Conservation (phyloP, 1,140 invertebrate species). For the Dendroctonus valens region DNA sequence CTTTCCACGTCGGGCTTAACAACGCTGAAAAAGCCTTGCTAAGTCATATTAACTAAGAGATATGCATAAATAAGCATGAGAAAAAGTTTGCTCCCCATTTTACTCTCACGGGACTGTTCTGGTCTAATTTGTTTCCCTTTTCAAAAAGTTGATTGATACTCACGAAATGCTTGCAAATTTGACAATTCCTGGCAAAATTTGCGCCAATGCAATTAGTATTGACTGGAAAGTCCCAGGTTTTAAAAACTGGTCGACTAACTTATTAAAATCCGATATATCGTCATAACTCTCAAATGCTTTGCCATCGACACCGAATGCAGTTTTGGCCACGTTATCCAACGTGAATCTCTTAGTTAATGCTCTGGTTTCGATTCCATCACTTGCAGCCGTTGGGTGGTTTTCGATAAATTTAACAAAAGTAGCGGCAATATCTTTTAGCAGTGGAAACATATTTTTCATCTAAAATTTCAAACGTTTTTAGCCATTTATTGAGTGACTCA, state of each 20-base stretch:
- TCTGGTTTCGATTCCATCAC: conserved; percentile 29
- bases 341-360: conserved; percentile 35
- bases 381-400: conserved; percentile 24
- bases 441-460: conserved; percentile 29
- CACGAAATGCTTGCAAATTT: neutral
- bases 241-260: conserved; percentile 16
- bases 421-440: conserved; percentile 25
- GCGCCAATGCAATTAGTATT: neutral
- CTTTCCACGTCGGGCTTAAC: neutral
- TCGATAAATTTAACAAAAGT: conserved; percentile 38
- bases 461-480: conserved; percentile 4
- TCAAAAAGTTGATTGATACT: neutral
- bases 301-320: conserved; percentile 38
- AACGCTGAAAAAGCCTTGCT: no score
- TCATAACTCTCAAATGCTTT: conserved; percentile 24
- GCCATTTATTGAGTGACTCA: neutral
- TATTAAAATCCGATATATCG: conserved; percentile 20
- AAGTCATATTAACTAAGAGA: no score
- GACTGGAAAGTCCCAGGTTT: conserved; percentile 4
- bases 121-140: no score
- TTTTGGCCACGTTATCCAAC: conserved; percentile 34
- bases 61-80: no score
- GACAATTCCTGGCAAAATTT: conserved; percentile 8
- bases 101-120: neutral
- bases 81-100: neutral